Conservation (phyloP, 2,888 invertebrate species). For the Rhogogaster chlorosoma region DNA sequence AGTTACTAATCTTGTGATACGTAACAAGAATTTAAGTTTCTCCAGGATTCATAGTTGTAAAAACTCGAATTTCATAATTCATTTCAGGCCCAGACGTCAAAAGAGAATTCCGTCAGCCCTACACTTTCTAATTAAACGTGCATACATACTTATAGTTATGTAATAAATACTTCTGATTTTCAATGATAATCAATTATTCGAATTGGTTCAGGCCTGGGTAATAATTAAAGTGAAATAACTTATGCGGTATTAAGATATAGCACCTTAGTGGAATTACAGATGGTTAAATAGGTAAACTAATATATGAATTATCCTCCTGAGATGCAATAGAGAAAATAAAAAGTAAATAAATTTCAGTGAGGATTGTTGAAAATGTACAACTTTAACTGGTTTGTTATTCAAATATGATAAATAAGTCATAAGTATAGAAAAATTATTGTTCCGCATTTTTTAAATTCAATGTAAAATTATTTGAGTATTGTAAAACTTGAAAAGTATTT, state of each 20-base stretch:
- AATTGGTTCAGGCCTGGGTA: slow-evolving; percentile 4
- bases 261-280: slow-evolving; percentile 8
- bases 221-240: neutral
- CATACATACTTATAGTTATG: neutral
- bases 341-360: neutral
- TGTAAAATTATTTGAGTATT: neutral
- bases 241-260: neutral
- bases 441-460: neutral
- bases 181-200: neutral
- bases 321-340: neutral
- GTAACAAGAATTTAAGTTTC: neutral
- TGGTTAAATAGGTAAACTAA: neutral
- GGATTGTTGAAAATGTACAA: neutral
- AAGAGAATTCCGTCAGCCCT: neutral
- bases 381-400: neutral
- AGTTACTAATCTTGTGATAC: neutral
- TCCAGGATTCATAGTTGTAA: neutral
- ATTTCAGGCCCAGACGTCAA: neutral
- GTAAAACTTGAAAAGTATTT: neutral
- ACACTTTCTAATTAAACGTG: neutral
- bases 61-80: neutral
- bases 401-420: neutral
- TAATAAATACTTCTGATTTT: neutral
- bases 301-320: neutral
- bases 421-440: neutral